Percentiles rank a stretch among this genome's conserved stretches.
These are phyloP conservation scores for Nicator chloris DNA, from an alignment of 2,113 vertebrate species.

Conservation along the genomic window DNA sequence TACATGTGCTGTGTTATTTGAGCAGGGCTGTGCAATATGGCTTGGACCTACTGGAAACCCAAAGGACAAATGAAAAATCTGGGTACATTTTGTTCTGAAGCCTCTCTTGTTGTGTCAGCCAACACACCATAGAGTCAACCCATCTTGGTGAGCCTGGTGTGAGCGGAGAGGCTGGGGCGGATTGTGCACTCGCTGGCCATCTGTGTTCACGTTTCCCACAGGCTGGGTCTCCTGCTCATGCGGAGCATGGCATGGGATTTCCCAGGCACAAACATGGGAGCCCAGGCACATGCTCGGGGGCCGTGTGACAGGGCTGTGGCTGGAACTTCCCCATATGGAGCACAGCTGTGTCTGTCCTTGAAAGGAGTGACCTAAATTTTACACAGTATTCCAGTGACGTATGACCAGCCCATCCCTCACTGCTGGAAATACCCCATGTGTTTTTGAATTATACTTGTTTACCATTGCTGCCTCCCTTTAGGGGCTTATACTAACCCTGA, in stretches of 20 bases:
- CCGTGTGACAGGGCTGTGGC: not conserved
- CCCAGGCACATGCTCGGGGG: slow-evolving; percentile 21
- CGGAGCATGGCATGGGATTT: slow-evolving; percentile 20
- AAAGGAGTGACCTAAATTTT: slow-evolving; percentile 60
- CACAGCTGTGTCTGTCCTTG: slow-evolving; percentile 60
- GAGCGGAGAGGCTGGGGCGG: rapidly evolving
- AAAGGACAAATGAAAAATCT: not conserved
- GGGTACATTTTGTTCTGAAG: not conserved
- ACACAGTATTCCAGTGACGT: slow-evolving; percentile 15
- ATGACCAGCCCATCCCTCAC: not conserved
- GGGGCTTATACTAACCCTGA: not conserved
- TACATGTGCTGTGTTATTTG: not conserved
- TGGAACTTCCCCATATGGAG: slow-evolving; percentile 46
- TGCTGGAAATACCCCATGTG: slow-evolving; percentile 1
- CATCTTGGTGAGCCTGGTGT: not conserved
- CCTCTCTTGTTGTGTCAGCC: not conserved
- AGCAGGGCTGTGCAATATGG: not conserved
- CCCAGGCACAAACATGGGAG: slow-evolving; percentile 53
- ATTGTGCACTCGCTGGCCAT: not conserved
- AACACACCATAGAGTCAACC: not conserved
- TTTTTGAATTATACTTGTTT: slow-evolving; percentile 34
- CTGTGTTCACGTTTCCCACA: slow-evolving; percentile 3
- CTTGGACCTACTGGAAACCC: not conserved
- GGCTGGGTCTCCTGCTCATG: slow-evolving; percentile 10
- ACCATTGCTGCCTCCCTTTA: not conserved